Evolutionary conservation across 2,888 invertebrate genomes (phyloP), one percentile per base, ranked within the genome.

Genomic region (Tipula helvola): DNA sequence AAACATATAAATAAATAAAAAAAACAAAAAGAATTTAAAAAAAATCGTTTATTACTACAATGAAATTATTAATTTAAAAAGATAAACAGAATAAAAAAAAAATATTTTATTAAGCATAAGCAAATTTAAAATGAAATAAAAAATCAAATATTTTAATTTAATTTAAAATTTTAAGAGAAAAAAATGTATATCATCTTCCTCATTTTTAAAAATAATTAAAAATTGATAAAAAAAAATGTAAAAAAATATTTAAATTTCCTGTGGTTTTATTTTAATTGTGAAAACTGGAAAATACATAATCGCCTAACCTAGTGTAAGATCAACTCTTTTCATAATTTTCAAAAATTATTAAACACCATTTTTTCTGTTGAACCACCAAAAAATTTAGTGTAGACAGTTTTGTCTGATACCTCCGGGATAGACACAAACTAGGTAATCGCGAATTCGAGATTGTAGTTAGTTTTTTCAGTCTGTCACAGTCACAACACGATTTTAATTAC

Each of bases 121-220:
- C 71, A 71, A 71, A 71, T 71, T 71, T 71, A 52, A 52, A 52
- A 52, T 52, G 52, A 52, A 52, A 16, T 5, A 16, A 52, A 52
- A 44, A 52, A 52, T 52, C n/a, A 52, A 52, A 52, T 52, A 52
- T 52, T 52, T 52, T 52, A 52, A 52, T 52, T 52, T 52, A 52
- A 52, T 52, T 16, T 52, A 28, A 71, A 57, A 71, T 71, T 71
- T 71, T 71, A 71, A 71, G 28, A 71, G 28, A 84, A 84, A 39
- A 84, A 36, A 84, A 39, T 84, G 84, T 84, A 84, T 84, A 84
- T 84, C 84, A 84, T 84, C 84, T 84, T 84, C 84, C 84, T 84
- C 84, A 84, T 84, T 84, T 84, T 84, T 84, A 84, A 84, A 84
- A 84, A 71, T 71, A 71, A 71, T 71, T 71, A 71, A 71, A 71